Evolutionary conservation across 2,888 invertebrate species (phyloP).

Genomic region (Agrochola litura): DNA sequence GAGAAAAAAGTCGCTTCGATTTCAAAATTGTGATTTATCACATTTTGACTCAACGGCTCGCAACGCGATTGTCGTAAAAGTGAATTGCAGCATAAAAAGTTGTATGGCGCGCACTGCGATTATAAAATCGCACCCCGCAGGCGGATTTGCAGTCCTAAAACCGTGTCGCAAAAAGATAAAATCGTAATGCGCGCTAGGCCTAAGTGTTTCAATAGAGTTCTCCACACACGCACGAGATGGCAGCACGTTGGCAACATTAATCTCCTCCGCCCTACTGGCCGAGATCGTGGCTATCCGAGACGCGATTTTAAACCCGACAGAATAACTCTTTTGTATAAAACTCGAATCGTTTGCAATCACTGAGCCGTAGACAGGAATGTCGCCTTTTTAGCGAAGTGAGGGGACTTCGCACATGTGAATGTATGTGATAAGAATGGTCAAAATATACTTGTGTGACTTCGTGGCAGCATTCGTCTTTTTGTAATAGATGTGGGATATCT

Average conservation of each 20-base stretch:
- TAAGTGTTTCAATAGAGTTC: slow-evolving; percentile 39
- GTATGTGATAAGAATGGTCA: slow-evolving; percentile 7
- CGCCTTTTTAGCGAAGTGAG: slow-evolving; percentile 11
- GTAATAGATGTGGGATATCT: not conserved
- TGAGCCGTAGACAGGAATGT: slow-evolving; percentile 42
- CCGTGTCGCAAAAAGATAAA: not conserved
- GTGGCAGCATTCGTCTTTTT: not conserved
- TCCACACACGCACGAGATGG: slow-evolving; percentile 36
- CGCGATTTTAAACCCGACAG: slow-evolving; percentile 30
- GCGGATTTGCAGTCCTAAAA: not conserved
- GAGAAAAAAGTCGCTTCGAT: not conserved
- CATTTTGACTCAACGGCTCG: not conserved
- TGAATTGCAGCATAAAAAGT: not conserved
- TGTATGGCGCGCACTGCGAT: not conserved
- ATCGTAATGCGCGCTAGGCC: not conserved
- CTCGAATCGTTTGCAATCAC: slow-evolving; percentile 44
- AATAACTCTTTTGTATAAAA: slow-evolving; percentile 54
- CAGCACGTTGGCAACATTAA: slow-evolving; percentile 45
- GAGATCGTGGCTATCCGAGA: slow-evolving; percentile 37
- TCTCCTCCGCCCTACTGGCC: slow-evolving; percentile 53
- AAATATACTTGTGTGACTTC: not conserved
- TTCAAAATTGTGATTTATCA: not conserved
- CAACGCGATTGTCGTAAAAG: not conserved
- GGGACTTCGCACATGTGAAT: not conserved
- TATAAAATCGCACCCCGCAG: not conserved